Conservation (phyloP, 2,113 vertebrate species). For the Tyrannus savana region DNA sequence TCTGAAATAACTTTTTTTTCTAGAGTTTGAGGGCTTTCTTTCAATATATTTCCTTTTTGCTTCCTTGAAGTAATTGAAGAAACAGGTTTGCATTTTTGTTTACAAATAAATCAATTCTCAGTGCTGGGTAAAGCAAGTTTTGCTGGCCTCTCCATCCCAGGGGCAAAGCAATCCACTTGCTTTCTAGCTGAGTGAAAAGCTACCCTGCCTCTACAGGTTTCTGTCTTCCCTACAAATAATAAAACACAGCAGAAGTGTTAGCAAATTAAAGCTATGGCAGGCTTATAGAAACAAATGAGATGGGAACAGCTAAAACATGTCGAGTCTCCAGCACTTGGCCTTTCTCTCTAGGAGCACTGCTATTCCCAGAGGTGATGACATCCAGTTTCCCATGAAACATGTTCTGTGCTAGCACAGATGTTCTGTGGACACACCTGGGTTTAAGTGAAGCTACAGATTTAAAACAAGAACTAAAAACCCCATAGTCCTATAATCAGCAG, state of each 20-base stretch:
- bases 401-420: background rate
- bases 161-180: background rate
- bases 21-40: background rate
- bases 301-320: background rate
- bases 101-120: background rate
- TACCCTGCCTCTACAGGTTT: background rate
- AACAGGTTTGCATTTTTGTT: background rate
- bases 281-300: background rate
- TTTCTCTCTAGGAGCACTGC: background rate
- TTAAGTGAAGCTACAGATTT: background rate
- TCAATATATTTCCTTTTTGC: background rate
- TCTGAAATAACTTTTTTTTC: background rate
- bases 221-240: background rate
- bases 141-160: background rate
- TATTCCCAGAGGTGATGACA: background rate
- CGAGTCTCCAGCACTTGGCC: background rate
- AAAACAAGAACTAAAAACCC: background rate
- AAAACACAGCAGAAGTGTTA: rapidly evolving
- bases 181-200: background rate
- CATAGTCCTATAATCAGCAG: background rate
- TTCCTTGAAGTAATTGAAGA: background rate
- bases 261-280: background rate
- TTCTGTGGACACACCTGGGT: background rate
- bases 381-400: background rate
- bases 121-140: background rate